Evolutionary conservation across 2,888 invertebrate genomes (phyloP), one percentile per base, ranked within the genome.

Genomic region (Hirudinaria manillensis): DNA sequence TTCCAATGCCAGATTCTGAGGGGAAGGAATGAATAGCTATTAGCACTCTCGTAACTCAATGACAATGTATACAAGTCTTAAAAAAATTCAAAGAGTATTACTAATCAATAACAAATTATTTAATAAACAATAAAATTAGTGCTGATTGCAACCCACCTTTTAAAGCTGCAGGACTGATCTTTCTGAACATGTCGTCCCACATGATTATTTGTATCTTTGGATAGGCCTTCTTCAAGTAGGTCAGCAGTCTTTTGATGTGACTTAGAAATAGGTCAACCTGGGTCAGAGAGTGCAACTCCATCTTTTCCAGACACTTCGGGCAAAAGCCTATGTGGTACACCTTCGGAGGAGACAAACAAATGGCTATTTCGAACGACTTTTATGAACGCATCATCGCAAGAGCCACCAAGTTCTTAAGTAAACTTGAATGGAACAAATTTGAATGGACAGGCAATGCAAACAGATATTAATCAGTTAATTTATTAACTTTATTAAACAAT

Each of bases 171-270:
- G 70, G 72, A 53, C 76, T 76, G 27, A 76, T 36, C 21, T 89
- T 89, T 0, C 91, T 85, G 75, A 92, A 84, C 91, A 92, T 92
- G 83, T 92, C 92, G 81, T 92, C 92, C 92, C 92, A 92, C 81
- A 92, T 89, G 76, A 92, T 89, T 0, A 90, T 87, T 24, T 87
- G 88, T 29, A 90, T 82, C 27, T 87, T 85, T 0, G 84, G 83
- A 85, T 89, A 89, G 71, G 87, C 88, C 16, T 86, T 85, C 67
- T 88, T 88, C 21, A 91, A 88, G 78, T 89, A 88, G 74, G 91
- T 84, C 27, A 83, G 79, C 27, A 84, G 81, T 53, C 81, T 79
- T 45, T 29, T 73, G 65, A 77, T 38, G 34, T 76, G 74, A 71
- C 6, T 24, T 2, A 76, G 38, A 56, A 76, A 77, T 21, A 77